Evolutionary conservation across 2,888 invertebrate genomes (phyloP), one percentile per base, ranked within the genome.

Genomic region (Drosophila nigricruria): DNA sequence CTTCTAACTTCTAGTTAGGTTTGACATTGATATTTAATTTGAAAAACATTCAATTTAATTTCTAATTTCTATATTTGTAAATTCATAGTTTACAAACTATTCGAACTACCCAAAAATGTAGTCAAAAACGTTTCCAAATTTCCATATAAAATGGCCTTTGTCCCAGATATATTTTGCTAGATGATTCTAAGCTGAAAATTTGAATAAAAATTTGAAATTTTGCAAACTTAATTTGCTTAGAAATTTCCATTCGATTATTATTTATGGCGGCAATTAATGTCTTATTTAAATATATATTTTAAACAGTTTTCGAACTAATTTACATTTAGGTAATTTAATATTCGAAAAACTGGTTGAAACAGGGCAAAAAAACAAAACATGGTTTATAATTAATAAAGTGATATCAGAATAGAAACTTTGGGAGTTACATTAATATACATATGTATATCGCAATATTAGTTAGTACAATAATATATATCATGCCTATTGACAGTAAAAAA

Each of bases 271-370:
- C 1, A 45, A 25, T 45, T 3, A 34, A 53, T 54, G 30, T 43
- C n/a, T 6, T 36, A 42, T 27, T 64, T 60, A 23, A 52, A 32
- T 38, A 5, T 14, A 10, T 53, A 2, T 45, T 34, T 54, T 18
- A 9, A 53, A n/a, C 20, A 12, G 23, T 43, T 43, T 56, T 50
- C 8, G 18, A 38, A 12, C 40, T 20, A 2, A 71, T 76, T 59
- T 64, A 59, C 47, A 75, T 64, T 3, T 20, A 4, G 40, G 38
- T 30, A 14, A 42, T 25, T 38, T 4, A 4, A 43, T 20, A 5
- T 42, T 43, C 30, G 4, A n/a, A 30, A 20, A 76, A 77, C 78
- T 30, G 36, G 68, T 68, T 73, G 50, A 16, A 4, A 6, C 3
- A 25, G 16, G 9, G 16, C 8, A 40, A 36, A 38, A 9, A 14